Evolutionary conservation across 2,797 vertebrate species (phyloP), one percentile per base, ranked within the genome.

Genomic region (Peromyscus melanophrys): DNA sequence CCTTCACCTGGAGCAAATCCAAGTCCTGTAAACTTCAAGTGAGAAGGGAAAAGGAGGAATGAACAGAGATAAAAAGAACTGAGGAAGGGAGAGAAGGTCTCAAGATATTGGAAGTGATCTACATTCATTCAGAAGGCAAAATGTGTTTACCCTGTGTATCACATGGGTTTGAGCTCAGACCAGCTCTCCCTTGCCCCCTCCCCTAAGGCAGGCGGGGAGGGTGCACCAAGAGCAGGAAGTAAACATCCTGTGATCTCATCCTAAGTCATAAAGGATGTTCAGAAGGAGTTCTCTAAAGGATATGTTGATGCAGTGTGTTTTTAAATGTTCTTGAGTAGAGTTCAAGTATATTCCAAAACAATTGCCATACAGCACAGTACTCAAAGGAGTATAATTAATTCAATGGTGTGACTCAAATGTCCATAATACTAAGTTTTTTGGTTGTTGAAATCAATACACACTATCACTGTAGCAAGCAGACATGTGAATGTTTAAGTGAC

Each of bases 331-430:
- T 91, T 92, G 34, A 94, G 57, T 21, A 92, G 31, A 23, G 85
- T 40, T 89, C 55, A 95, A 73, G 40, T 76, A 80, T 6, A 85
- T 80, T 81, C 86, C n/a, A 92, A 92, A 90, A n/a, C 77, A 77
- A 71, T 4, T 59, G 63, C 25, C 80, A 14, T 27, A 59, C 65
- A 52, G 34, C 6, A 63, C 40, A 23, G 46, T 63, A 90, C 46
- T 92, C 43, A 92, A 43, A 91, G 69, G 37, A 86, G 55, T 89
- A 88, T 82, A 31, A 94, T 37, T 65, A 65, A 82, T 67, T 90
- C 25, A 88, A 90, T 34, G 11, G 37, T 1, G 8, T 69, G 27
- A 95, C 76, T 90, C 69, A 81, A 95, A 69, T 23, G 6, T 49
- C 52, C 43, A 65, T 19, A 8, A 67, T 63, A 88, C 1, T 57